Evolutionary conservation across 1,140 invertebrate genomes (phyloP), one percentile per base, ranked within the genome.

Genomic region (Drosophila watanabei): DNA sequence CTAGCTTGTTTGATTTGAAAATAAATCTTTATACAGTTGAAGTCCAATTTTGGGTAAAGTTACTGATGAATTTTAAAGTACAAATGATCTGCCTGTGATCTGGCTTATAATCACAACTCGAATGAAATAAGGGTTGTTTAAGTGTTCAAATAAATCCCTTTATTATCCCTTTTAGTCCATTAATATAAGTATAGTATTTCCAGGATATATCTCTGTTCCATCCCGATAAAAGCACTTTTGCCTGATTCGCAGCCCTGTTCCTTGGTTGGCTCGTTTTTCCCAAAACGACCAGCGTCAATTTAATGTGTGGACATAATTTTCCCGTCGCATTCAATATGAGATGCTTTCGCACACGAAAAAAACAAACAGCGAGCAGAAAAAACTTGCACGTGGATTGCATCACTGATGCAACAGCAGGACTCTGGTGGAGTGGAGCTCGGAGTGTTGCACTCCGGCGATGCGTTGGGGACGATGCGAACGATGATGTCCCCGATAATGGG

Each of bases 291-390:
- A 88, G 73, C 85, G 81, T 85, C 81, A 90, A 57, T 85, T 85
- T 89, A 89, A 89, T 89, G 85, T 89, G 85, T 85, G 86, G 85
- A 89, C 85, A 89, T 89, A 81, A 89, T 89, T 89, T 90, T 89
- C 69, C 85, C 89, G 85, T 89, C 85, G 86, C 86, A 85, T 89
- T 89, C 85, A 89, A 89, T 89, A 78, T 70, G 63, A 66, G 60
- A 80, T 63, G 56, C 70, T 54, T 48, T 32, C 16, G 60, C 52
- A 66, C 41, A 61, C 43, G 49, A 51, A 54, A 75, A 72, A 57
- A 52, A 75, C 63, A 77, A 81, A 82, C 78, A 86, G 69, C 46
- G 73, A 79, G 81, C 54, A 72, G 70, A 84, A 88, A 89, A 77
- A 88, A 81, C 78, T 66, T 88, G 85, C 85, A 89, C 85, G 85